These are phyloP conservation scores for Oligia latruncula DNA, from an alignment of 2,888 invertebrate genomes.

Conservation along the genomic window DNA sequence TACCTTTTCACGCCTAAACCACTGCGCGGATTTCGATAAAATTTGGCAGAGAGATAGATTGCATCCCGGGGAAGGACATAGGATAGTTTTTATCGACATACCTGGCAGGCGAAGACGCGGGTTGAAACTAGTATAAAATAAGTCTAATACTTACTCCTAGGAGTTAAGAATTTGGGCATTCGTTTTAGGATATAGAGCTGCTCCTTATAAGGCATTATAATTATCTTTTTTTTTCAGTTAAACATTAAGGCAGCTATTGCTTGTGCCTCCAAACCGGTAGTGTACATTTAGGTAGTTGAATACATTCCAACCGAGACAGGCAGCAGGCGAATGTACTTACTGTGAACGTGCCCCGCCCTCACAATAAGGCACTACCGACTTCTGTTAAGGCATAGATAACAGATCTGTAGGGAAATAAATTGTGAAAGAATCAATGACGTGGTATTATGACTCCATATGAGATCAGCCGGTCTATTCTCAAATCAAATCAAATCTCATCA, in stretches of 20 bases:
- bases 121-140: neutral
- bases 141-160: neutral
- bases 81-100: no score
- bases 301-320: slow-evolving; percentile 66
- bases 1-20: no score
- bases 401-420: neutral
- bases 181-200: neutral
- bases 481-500: no score
- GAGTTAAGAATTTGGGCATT: neutral
- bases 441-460: neutral
- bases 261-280: slow-evolving; percentile 48
- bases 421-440: neutral
- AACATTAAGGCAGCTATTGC: neutral
- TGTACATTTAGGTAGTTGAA: slow-evolving; percentile 52
- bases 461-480: neutral
- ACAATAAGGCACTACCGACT: slow-evolving; percentile 74
- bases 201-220: neutral
- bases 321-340: slow-evolving; percentile 62
- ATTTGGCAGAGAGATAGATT: no score
- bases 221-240: no score
- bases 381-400: slow-evolving; percentile 73
- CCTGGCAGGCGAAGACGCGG: no score
- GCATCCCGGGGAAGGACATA: no score
- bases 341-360: slow-evolving; percentile 80
- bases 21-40: no score